phyloP scores from a whole-genome alignment of 2,113 vertebrate genomes.

The Anolis carolinensis region DNA sequence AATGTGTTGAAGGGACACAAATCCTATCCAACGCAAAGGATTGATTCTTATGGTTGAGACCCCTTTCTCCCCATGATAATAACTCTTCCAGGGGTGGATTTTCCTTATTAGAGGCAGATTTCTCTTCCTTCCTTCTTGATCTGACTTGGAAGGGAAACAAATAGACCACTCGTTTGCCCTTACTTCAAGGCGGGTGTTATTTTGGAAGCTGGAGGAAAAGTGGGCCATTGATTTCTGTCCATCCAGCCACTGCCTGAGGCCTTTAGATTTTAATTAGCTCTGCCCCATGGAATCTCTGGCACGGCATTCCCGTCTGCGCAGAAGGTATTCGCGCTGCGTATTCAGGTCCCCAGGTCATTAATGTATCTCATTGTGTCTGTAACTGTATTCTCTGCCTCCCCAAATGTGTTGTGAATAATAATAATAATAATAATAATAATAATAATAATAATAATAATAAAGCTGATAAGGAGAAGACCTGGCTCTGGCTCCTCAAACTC shows the following conservation, averaged over 20 bases:
- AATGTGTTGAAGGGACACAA: too few relatives aligned
- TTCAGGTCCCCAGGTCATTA: not conserved
- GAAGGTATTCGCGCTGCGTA: not conserved
- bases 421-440: too few relatives aligned
- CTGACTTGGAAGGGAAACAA: conserved; percentile 22
- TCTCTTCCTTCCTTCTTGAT: too few relatives aligned
- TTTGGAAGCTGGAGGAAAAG: conserved; percentile 46
- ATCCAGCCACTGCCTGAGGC: conserved; percentile 36
- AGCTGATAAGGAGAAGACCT: too few relatives aligned
- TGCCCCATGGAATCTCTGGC: conserved; percentile 17
- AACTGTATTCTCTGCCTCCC: not conserved
- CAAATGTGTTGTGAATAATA: not conserved
- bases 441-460: too few relatives aligned
- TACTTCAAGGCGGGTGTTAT: conserved; percentile 39
- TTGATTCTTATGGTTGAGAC: too few relatives aligned
- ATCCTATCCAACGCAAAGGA: too few relatives aligned
- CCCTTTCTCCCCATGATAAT: too few relatives aligned
- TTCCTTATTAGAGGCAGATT: too few relatives aligned
- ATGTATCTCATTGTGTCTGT: not conserved
- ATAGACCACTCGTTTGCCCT: conserved; percentile 43
- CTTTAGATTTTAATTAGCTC: conserved; percentile 42
- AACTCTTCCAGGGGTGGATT: too few relatives aligned
- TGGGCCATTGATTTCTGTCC: conserved; percentile 53
- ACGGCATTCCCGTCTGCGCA: not conserved
- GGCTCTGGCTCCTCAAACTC: too few relatives aligned